Conservation (phyloP, 2,113 vertebrate genomes). For the Corydoras sp. region DNA sequence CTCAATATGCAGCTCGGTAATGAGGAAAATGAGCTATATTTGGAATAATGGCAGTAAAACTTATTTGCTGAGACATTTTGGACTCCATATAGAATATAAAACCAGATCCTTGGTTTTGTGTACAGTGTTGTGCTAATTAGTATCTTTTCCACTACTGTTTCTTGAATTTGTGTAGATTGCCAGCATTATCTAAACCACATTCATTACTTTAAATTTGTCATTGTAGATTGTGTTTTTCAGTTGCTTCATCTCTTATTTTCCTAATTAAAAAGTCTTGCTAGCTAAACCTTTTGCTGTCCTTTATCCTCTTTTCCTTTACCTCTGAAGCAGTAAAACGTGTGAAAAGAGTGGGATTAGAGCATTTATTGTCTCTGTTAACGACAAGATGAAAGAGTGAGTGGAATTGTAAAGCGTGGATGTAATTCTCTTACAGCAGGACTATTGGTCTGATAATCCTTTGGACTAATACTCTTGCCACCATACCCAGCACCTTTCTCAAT, state of each 20-base stretch:
- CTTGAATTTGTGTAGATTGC: background rate
- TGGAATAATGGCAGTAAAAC: too few species aligned
- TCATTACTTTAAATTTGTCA: background rate
- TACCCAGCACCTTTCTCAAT: conserved; percentile 40
- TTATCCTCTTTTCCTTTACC: conserved; percentile 7
- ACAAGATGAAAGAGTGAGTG: conserved; percentile 66
- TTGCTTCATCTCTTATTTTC: conserved; percentile 14
- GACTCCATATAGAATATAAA: too few species aligned
- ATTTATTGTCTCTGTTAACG: conserved; percentile 71
- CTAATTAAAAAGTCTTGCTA: background rate
- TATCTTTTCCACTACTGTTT: background rate
- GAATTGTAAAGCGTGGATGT: conserved; percentile 72
- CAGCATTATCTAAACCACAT: background rate
- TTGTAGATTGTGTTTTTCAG: background rate
- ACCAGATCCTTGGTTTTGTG: too few species aligned
- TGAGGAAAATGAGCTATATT: conserved; percentile 30
- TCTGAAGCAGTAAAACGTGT: conserved; percentile 44
- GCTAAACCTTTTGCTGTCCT: conserved; percentile 25
- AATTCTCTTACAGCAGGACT: conserved; percentile 70
- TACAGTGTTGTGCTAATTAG: too few species aligned
- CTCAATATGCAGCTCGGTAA: conserved; percentile 41
- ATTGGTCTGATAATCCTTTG: conserved; percentile 68
- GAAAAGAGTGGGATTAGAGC: conserved; percentile 58
- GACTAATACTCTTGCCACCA: conserved; percentile 55
- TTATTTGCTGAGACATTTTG: too few species aligned